A percentile compares a stretch with the other conserved stretches of the same genome.
These are phyloP conservation scores for Ptychodera flava DNA, from an alignment of 35 echinoderm and acorn worm genomes.

Conservation along the genomic window DNA sequence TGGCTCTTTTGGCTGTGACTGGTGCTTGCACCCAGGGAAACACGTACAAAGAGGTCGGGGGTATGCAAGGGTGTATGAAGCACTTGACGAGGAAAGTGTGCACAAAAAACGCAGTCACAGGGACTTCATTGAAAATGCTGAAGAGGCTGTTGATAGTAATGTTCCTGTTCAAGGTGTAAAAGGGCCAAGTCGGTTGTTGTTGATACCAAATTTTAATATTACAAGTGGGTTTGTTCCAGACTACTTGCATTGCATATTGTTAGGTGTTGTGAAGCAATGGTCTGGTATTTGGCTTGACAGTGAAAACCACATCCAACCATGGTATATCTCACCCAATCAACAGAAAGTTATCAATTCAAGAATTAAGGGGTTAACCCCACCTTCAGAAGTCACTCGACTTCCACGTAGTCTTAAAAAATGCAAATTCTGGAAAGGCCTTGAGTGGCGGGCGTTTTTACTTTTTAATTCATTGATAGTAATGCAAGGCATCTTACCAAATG, in stretches of 20 bases:
- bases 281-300: conserved; percentile 7
- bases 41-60: background rate
- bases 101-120: background rate
- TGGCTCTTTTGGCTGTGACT: background rate
- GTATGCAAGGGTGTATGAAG: background rate
- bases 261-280: conserved; percentile 1
- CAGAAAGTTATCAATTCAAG: conserved; percentile 9
- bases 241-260: conserved; percentile 19
- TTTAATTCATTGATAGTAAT: conserved; percentile 18
- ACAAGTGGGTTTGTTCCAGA: conserved; percentile 3
- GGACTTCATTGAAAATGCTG: background rate
- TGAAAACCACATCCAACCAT: conserved; percentile 7
- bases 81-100: background rate
- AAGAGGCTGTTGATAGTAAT: background rate
- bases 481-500: background rate
- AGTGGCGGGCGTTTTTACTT: conserved; percentile 29
- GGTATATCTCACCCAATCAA: background rate
- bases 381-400: conserved; percentile 25
- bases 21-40: background rate
- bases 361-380: background rate
- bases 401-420: conserved; percentile 11
- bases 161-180: conserved; percentile 8
- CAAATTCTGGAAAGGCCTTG: conserved; percentile 25
- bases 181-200: conserved; percentile 5
- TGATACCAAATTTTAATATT: conserved; percentile 4